phyloP scores from a whole-genome alignment of 2,113 vertebrate genomes.

The Oryzias javanicus region DNA sequence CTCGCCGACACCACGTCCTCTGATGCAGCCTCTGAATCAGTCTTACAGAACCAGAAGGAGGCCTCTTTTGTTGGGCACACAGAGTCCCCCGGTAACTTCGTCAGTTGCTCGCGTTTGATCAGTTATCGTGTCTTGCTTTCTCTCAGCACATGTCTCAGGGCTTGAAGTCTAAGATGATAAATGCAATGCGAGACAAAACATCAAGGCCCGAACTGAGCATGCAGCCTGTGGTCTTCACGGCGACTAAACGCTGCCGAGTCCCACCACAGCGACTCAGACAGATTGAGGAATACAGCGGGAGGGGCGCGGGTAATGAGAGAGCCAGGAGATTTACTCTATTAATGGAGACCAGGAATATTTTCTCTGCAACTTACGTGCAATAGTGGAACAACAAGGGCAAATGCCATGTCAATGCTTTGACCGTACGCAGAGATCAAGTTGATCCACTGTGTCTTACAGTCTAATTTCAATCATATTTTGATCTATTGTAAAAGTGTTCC shows the following conservation, averaged over 20 bases:
- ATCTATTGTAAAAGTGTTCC: too few relatives aligned
- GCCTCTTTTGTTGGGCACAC: constrained; percentile 23
- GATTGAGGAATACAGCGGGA: constrained; percentile 59
- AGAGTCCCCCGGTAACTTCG: constrained; percentile 34
- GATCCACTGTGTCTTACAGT: too few relatives aligned
- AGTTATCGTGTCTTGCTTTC: constrained; percentile 39
- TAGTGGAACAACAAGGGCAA: constrained; percentile 43
- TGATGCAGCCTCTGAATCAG: constrained; percentile 14
- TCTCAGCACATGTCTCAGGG: constrained; percentile 17
- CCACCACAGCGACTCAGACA: constrained; percentile 54
- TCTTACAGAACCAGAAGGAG: too few relatives aligned
- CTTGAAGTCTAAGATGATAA: too few relatives aligned
- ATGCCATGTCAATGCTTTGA: constrained; percentile 11
- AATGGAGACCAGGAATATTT: constrained; percentile 58
- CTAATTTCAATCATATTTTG: too few relatives aligned
- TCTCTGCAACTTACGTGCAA: constrained; percentile 35
- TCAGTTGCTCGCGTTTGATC: constrained; percentile 57
- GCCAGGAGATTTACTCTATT: constrained; percentile 67
- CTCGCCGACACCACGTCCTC: constrained; percentile 13
- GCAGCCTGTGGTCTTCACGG: constrained; percentile 64
- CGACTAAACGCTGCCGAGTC: constrained; percentile 62
- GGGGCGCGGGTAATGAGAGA: constrained; percentile 70
- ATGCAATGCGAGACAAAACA: constrained; percentile 64
- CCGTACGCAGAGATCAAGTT: constrained; percentile 2
- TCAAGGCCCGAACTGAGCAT: constrained; percentile 49